Conservation (phyloP, 2,113 vertebrate genomes). For the Perca flavescens region DNA sequence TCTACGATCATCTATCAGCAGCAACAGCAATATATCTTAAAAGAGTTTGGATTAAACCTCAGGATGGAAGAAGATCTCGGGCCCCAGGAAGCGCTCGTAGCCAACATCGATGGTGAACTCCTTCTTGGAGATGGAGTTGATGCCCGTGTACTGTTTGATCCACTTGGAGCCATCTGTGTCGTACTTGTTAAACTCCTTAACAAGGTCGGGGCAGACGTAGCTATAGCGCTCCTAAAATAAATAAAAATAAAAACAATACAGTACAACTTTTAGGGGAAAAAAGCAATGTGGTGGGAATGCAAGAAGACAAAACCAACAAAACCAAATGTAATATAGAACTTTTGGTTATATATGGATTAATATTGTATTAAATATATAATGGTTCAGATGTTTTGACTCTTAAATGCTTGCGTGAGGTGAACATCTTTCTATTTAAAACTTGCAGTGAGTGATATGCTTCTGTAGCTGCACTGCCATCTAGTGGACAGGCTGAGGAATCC, state of each 20-base stretch:
- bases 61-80: conserved; percentile 99
- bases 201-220: conserved; percentile 98
- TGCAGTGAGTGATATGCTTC: not conserved
- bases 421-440: not conserved
- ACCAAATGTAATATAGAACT: not conserved
- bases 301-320: not conserved
- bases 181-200: conserved; percentile 99
- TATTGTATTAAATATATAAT: no score
- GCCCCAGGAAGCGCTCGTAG: conserved; percentile 97
- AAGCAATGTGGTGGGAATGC: no score
- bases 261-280: no score
- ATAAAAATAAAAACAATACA: not conserved
- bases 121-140: conserved; percentile 97
- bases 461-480: conserved; percentile 35
- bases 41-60: conserved; percentile 82
- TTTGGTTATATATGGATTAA: no score
- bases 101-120: conserved; percentile 98
- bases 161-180: conserved; percentile 97
- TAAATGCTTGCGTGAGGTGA: not conserved
- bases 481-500: conserved; percentile 39
- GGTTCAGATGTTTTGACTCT: no score
- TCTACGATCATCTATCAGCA: not conserved
- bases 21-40: not conserved
- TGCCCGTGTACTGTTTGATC: conserved; percentile 98
- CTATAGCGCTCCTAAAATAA: conserved; percentile 92